Conservation (phyloP, 2,797 vertebrate species). For the Spinus olivaceus region DNA sequence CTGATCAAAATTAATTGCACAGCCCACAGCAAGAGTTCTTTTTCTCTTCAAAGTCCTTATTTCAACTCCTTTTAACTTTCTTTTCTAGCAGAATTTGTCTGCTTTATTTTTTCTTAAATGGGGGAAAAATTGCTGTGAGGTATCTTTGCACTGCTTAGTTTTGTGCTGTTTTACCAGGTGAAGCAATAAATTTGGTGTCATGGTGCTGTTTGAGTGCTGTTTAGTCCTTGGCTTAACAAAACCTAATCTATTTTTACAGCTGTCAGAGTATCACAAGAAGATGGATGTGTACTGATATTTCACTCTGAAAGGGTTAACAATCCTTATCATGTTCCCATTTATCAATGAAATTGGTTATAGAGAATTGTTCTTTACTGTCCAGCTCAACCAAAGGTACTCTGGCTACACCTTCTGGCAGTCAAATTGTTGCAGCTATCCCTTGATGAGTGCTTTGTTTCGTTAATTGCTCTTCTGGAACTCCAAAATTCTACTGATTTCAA, state of each 20-base stretch:
- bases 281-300: neutral
- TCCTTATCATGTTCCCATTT: neutral
- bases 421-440: neutral
- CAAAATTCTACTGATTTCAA: neutral
- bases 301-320: neutral
- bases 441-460: neutral
- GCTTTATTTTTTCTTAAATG: neutral
- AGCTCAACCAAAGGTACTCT: neutral
- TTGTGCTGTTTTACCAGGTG: neutral
- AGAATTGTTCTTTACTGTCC: neutral
- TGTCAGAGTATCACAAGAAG: neutral
- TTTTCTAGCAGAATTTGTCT: neutral
- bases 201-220: neutral
- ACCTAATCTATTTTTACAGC: neutral
- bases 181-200: neutral
- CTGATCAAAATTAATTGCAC: slow-evolving; percentile 20
- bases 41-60: neutral
- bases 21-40: neutral
- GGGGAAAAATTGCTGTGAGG: neutral
- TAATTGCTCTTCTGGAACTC: neutral
- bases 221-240: neutral
- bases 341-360: neutral
- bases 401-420: slow-evolving; percentile 15
- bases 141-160: neutral
- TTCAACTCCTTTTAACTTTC: neutral